Percentiles rank a stretch among this genome's conserved stretches.
Evolutionary conservation across 2,113 vertebrate genomes (phyloP).

Genomic region (Ochotona princeps): DNA sequence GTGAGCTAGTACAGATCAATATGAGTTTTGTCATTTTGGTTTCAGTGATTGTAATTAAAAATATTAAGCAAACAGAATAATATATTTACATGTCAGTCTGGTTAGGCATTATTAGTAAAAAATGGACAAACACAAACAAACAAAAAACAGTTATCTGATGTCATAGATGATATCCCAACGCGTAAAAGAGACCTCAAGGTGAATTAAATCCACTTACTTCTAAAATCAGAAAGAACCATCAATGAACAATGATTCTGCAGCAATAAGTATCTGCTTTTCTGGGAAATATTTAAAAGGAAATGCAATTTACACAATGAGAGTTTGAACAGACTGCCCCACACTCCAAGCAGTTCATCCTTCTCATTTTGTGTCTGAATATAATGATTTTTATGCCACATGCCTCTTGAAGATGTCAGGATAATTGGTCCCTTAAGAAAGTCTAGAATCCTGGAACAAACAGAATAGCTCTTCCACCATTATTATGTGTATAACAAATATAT

Average conservation of each 20-base stretch:
- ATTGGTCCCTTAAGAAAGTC: slow-evolving; percentile 15
- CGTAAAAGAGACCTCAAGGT: background rate
- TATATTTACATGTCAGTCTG: background rate
- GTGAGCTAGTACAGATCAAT: slow-evolving; percentile 76
- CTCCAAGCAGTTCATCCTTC: background rate
- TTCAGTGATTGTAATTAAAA: slow-evolving; percentile 64
- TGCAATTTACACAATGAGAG: background rate
- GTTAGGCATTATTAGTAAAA: background rate
- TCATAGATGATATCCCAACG: background rate
- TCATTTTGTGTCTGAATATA: background rate
- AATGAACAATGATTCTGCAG: background rate
- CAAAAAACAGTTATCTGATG: background rate
- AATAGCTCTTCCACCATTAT: slow-evolving; percentile 20
- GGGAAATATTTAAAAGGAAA: background rate
- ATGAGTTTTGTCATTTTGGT: slow-evolving; percentile 72
- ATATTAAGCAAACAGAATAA: background rate
- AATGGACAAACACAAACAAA: too few species aligned
- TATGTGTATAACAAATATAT: background rate
- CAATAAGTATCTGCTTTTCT: background rate
- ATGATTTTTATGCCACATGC: background rate
- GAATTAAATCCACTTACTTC: background rate
- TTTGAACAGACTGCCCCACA: background rate
- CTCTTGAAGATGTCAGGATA: background rate
- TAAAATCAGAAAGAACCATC: background rate
- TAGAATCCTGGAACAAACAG: background rate